Evolutionary conservation across 2,888 invertebrate species (phyloP).

Genomic region (Chloroclystis v-ata): DNA sequence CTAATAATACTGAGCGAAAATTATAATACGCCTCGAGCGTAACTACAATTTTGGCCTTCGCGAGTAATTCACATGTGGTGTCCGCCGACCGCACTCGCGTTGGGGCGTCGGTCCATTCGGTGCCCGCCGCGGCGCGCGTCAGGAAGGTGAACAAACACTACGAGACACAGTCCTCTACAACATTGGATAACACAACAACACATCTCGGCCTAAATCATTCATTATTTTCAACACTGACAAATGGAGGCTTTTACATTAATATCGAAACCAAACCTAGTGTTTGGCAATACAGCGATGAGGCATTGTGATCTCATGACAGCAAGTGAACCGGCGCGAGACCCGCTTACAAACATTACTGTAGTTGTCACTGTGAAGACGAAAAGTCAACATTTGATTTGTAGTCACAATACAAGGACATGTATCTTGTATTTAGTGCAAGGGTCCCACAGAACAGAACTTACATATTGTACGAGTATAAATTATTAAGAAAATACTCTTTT

Average conservation of each 20-base stretch:
- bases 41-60: slow-evolving; percentile 70
- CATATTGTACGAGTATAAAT: too few species aligned
- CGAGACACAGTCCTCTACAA: slow-evolving; percentile 16
- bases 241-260: slow-evolving; percentile 12
- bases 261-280: slow-evolving; percentile 24
- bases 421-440: too few species aligned
- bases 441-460: too few species aligned
- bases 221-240: not conserved
- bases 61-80: slow-evolving; percentile 56
- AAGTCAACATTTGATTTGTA: too few species aligned
- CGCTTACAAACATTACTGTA: too few species aligned
- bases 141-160: slow-evolving; percentile 15
- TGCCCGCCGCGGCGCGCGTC: too few species aligned
- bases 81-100: slow-evolving; percentile 30
- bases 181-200: slow-evolving; percentile 11
- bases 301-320: slow-evolving; percentile 13
- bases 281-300: slow-evolving; percentile 12
- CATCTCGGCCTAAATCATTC: slow-evolving; percentile 9
- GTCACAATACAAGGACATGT: too few species aligned
- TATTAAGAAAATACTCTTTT: too few species aligned
- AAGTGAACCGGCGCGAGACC: too few species aligned
- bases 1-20: slow-evolving; percentile 73
- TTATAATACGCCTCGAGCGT: slow-evolving; percentile 63
- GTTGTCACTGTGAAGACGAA: too few species aligned
- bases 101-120: slow-evolving; percentile 22